Base-by-base conservation (phyloP, 2,797 vertebrate genomes). In the Pygocentrus nattereri region DNA sequence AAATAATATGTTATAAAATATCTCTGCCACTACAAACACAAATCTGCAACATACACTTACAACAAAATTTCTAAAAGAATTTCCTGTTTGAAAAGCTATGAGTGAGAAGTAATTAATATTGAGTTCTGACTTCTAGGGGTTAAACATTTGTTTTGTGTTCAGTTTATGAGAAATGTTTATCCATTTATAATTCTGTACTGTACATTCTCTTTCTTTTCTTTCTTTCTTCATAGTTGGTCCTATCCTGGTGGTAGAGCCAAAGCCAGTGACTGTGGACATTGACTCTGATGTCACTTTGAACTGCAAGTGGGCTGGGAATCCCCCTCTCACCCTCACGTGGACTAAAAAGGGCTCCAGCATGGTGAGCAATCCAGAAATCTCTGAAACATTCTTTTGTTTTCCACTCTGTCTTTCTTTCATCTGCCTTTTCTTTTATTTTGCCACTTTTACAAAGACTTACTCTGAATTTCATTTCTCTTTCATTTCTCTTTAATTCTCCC, bases 291-390 rank as follows among this genome's bases (percentile, higher is more conserved):
- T 98, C 81, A 97, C 95, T 34, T 91, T 99, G 68, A 98, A 97
- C 80, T 99, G 98, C 50, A 96, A 97, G 86, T 99, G 98, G 98
- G 94, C 96, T 0, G 98, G 97, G 47, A 99, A 98, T 85, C 98
- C 97, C 0, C 97, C 97, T 0, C 96, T 99, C 27, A 99, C 97
- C 31, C 96, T 99, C 82, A 98, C 97, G 77, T 99, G 98, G 98
- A 98, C 97, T 88, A 97, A 97, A 86, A 98, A 98, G 87, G 97
- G 97, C 54, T 98, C 97, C 49, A 98, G 97, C 89, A 97, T 98
- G 97, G 98, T 99, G 83, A 90, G 92, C 47, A 82, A 1, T n/a
- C 34, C 5, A 34, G 44, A 56, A 69, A 16, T 21, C 25, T 47
- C 5, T 23, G 16, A 31, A 75, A 64, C 16, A 27, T n/a, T 5